Evolutionary conservation across 1,140 invertebrate species (phyloP), one percentile per base, ranked within the genome.

Genomic region (Drosophila pectinifera): DNA sequence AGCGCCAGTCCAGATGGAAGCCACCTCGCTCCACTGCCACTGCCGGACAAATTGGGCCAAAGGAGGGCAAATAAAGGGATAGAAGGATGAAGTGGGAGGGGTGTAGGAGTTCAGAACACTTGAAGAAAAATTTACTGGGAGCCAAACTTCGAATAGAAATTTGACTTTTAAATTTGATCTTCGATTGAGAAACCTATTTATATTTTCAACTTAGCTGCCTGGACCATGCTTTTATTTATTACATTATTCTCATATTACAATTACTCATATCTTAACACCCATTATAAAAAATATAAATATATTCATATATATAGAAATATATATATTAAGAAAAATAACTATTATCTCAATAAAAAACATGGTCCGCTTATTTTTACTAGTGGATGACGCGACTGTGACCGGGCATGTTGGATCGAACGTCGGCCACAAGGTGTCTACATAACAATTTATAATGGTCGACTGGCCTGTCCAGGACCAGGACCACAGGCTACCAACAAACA

Each of bases 371-470:
- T 24, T 58, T 59, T 46, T 59, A 13, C 10, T 7, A 46, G 63
- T 68, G 67, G 13, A 11, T 1, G 28, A 24, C 34, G 42, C 63
- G 34, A 13, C 11, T 43, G 63, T 42, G 62, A 22, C 20, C 36
- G 20, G 20, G 61, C 59, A 65, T 42, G 59, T 69, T 68, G 41
- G 26, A 65, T 75, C 72, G 73, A 75, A 53, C 36, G 51, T 45
- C 45, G 53, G 59, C 51, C 61, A 74, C 73, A 57, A 65, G 73
- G 73, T 75, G 73, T 75, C 73, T 65, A 65, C 61, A 51, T 64
- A 75, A 75, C 62, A 75, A 75, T 75, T 75, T 75, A 75, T 75
- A 75, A 75, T 73, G 67, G 69, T 73, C 38, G 69, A 73, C 67
- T 34, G 67, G 54, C 65, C 65, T 51, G 43, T 43, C 22, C 49